Evolutionary conservation across 2,888 invertebrate genomes (phyloP), one percentile per base, ranked within the genome.

Genomic region (Drosophila lutescens): DNA sequence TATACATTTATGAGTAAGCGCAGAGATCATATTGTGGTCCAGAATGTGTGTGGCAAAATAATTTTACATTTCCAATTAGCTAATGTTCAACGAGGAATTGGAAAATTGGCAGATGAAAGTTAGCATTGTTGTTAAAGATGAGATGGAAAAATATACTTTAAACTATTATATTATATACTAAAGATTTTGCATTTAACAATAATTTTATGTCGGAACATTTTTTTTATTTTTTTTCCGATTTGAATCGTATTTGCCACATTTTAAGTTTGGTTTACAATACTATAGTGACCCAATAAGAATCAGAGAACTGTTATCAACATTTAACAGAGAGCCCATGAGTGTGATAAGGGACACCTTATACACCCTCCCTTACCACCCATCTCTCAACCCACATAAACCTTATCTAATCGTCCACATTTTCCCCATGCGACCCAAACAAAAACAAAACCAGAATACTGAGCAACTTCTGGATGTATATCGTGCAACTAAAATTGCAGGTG

Each of bases 381-480:
- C 2, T 17, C 10, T n/a, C 46, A 41, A 40, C 58, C 55, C 34
- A 69, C 70, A 47, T 69, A 69, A 55, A 38, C 70, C 81, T 81
- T 81, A 81, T 86, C 81, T 81, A 81, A 84, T 86, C 81, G 66
- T 56, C 54, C 36, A 46, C 55, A 67, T 67, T 65, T 81, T 57
- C 49, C 77, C 75, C 70, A 47, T 4, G 62, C 41, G 62, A 62
- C 41, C 49, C 61, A 49, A 62, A 62, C 44, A 23, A 70, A 57
- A 69, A 69, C 58, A 43, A 12, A 46, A 46, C n/a, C 32, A 34
- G 50, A 20, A 46, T 23, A 41, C 47, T 32, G 36, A 40, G 62
- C 55, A 54, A 66, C 54, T 66, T 66, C 38, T 66, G 46, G 13
- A 65, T 66, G 62, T 61, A 34, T 62, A 41, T 41, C 61, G 34